Percentiles rank a stretch among this genome's conserved stretches.
These are phyloP conservation scores for Melanostigma gelatinosum DNA, from an alignment of 2,113 vertebrate genomes.

Conservation along the genomic window DNA sequence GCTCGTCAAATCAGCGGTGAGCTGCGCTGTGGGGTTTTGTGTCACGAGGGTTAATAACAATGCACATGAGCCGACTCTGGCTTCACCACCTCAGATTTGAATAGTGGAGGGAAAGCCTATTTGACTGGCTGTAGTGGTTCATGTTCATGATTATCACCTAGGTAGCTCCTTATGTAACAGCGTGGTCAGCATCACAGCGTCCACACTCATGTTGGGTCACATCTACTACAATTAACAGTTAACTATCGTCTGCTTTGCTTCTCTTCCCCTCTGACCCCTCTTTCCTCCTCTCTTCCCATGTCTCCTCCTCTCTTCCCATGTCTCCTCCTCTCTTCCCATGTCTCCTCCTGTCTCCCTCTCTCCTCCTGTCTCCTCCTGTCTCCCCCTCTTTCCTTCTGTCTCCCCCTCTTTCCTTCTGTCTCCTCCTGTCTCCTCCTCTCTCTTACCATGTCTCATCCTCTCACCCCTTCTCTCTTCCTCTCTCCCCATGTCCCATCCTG, in stretches of 20 bases:
- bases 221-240: no score
- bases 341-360: not conserved
- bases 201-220: not conserved
- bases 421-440: not conserved
- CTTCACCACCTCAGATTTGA: not conserved
- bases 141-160: slow-evolving; percentile 20
- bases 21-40: not conserved
- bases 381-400: not conserved
- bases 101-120: slow-evolving; percentile 1
- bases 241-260: not conserved
- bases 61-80: not conserved
- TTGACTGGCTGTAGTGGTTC: slow-evolving; percentile 12
- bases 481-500: no score
- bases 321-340: not conserved
- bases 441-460: no score
- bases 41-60: not conserved
- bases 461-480: no score
- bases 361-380: not conserved
- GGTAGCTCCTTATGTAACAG: slow-evolving; percentile 37
- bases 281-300: not conserved
- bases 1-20: not conserved
- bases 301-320: not conserved
- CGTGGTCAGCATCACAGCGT: not conserved
- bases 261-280: not conserved
- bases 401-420: not conserved